A percentile compares a stretch with the other conserved stretches of the same genome.
These are phyloP conservation scores for Acanthococcus lagerstroemiae DNA, from an alignment of 2,888 invertebrate species.

Conservation along the genomic window DNA sequence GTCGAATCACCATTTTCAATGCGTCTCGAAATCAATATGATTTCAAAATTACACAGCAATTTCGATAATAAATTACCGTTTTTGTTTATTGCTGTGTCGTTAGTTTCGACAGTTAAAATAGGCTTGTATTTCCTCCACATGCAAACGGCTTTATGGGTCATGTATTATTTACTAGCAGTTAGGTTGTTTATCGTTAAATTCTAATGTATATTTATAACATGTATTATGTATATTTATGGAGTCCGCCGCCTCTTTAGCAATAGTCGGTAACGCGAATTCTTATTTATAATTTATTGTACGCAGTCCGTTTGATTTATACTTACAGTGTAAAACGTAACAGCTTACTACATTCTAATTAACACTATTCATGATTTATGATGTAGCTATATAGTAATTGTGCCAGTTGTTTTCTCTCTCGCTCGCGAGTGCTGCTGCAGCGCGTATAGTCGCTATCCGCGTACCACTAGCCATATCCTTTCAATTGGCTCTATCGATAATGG, in stretches of 20 bases:
- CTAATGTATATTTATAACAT: slow-evolving; percentile 30
- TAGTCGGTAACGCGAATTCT: slow-evolving; percentile 31
- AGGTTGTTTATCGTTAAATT: slow-evolving; percentile 29
- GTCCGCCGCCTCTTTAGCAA: slow-evolving; percentile 28
- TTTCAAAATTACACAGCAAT: slow-evolving; percentile 24
- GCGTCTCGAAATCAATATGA: slow-evolving; percentile 23
- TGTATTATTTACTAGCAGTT: slow-evolving; percentile 31
- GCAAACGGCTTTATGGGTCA: slow-evolving; percentile 30
- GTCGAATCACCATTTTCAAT: no score
- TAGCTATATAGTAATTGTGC: slow-evolving; percentile 18
- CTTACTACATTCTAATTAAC: slow-evolving; percentile 31
- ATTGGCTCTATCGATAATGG: neutral
- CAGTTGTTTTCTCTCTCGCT: slow-evolving; percentile 1
- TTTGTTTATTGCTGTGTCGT: slow-evolving; percentile 29
- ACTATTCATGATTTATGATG: slow-evolving; percentile 28
- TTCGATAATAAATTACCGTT: slow-evolving; percentile 30
- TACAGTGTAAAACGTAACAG: slow-evolving; percentile 29
- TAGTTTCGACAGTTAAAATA: slow-evolving; percentile 31
- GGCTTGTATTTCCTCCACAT: slow-evolving; percentile 27
- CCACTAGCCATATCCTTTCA: neutral
- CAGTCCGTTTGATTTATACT: slow-evolving; percentile 27
- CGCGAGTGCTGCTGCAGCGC: neutral
- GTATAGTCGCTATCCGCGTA: neutral
- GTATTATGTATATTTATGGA: slow-evolving; percentile 30
- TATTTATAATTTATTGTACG: slow-evolving; percentile 29